A percentile compares a stretch with the other conserved stretches of the same genome.
Evolutionary conservation across 64 coral and sea anemone species (phyloP).

Genomic region (Exaiptasia diaphana): DNA sequence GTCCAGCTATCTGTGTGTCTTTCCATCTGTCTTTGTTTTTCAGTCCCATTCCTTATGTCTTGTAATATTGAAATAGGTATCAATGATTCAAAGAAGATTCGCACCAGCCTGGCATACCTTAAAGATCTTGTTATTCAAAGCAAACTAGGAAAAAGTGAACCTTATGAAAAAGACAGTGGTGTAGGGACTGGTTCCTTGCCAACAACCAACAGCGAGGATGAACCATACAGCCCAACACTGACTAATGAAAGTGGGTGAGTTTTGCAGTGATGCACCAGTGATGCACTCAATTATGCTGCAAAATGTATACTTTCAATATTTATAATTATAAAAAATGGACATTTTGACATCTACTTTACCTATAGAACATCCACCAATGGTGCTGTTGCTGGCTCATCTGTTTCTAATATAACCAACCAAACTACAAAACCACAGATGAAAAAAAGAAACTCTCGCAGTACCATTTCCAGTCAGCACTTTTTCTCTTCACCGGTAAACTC

Average conservation of each 20-base stretch:
- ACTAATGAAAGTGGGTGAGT: not conserved
- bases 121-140: not conserved
- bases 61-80: slow-evolving; percentile 3
- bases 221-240: not conserved
- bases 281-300: not conserved
- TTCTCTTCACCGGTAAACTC: too few species aligned
- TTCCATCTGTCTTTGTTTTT: not conserved
- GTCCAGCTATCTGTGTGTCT: not conserved
- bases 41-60: not conserved
- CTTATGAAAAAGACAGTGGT: slow-evolving; percentile 42
- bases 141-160: not conserved
- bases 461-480: too few species aligned
- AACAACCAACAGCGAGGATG: not conserved
- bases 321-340: too few species aligned
- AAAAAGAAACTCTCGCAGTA: too few species aligned
- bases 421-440: too few species aligned
- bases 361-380: too few species aligned
- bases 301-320: not conserved
- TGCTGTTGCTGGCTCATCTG: too few species aligned
- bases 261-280: not conserved
- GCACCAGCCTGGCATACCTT: slow-evolving; percentile 1
- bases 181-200: slow-evolving; percentile 23
- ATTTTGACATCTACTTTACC: too few species aligned
- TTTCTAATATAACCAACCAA: too few species aligned
- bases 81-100: slow-evolving; percentile 21